phyloP scores from a whole-genome alignment of 1,140 invertebrate species.

The Teleogryllus occipitalis region DNA sequence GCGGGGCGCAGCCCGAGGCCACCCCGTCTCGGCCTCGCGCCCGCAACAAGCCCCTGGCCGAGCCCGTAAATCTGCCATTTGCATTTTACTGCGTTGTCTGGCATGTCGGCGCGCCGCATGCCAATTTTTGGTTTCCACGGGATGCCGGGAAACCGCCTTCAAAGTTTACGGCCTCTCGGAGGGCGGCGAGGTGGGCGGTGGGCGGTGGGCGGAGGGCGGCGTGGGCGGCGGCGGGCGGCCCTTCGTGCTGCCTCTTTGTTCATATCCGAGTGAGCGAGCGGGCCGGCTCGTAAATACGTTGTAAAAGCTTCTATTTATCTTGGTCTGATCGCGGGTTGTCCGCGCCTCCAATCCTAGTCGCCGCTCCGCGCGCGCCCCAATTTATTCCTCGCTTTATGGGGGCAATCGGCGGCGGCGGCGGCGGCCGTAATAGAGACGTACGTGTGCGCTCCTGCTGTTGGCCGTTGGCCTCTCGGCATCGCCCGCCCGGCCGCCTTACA shows the following conservation, averaged over 20 bases:
- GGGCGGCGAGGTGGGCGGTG: neutral
- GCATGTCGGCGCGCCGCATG: constrained; percentile 24
- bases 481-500: no score
- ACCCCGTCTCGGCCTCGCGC: neutral
- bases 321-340: neutral
- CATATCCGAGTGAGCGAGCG: neutral
- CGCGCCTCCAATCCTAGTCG: neutral
- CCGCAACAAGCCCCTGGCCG: neutral
- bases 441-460: no score
- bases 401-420: neutral
- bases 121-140: constrained; percentile 1
- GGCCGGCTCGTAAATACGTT: neutral
- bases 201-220: neutral
- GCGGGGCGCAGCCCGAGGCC: no score
- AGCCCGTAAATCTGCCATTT: constrained; percentile 8
- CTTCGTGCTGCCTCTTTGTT: neutral
- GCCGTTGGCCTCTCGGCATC: no score
- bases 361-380: neutral
- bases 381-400: neutral
- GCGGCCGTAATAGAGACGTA: neutral
- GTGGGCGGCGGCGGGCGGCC: no score
- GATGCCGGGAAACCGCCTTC: neutral
- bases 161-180: neutral
- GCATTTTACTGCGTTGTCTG: constrained; percentile 25
- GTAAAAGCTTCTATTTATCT: constrained; percentile 5